A percentile compares a stretch with the other conserved stretches of the same genome.
These are phyloP conservation scores for Dermolepida albohirtum DNA, from an alignment of 2,888 invertebrate genomes.

Conservation along the genomic window DNA sequence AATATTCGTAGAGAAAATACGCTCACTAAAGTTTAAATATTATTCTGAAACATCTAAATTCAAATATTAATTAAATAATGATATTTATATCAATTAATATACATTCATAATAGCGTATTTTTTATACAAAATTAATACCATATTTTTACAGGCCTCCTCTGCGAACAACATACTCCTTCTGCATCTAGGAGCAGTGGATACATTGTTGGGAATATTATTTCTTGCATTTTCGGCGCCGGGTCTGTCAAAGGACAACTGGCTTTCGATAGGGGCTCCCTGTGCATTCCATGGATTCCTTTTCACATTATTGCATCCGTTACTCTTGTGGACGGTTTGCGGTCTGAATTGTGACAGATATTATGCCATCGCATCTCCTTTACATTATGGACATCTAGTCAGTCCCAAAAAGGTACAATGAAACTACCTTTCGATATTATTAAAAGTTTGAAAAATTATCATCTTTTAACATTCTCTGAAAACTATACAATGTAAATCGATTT, in stretches of 20 bases:
- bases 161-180: slow-evolving; percentile 79
- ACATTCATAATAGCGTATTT: no score
- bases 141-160: slow-evolving; percentile 68
- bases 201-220: slow-evolving; percentile 74
- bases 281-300: slow-evolving; percentile 75
- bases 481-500: no score
- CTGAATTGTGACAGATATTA: slow-evolving; percentile 84
- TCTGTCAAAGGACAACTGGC: slow-evolving; percentile 64
- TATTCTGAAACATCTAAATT: no score
- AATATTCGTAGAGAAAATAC: no score
- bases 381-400: slow-evolving; percentile 82
- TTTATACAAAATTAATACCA: no score
- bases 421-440: background rate
- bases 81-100: no score
- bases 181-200: slow-evolving; percentile 79
- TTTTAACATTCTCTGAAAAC: no score
- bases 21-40: no score
- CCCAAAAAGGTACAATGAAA: slow-evolving; percentile 71
- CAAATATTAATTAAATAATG: no score
- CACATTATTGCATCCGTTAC: slow-evolving; percentile 78
- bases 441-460: no score
- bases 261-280: slow-evolving; percentile 70
- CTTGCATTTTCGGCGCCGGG: slow-evolving; percentile 70
- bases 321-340: slow-evolving; percentile 84
- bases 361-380: slow-evolving; percentile 83